A percentile compares a stretch with the other conserved stretches of the same genome.
phyloP scores from a whole-genome alignment of 2,888 invertebrate species.

The Branchipolynoe longqiensis region DNA sequence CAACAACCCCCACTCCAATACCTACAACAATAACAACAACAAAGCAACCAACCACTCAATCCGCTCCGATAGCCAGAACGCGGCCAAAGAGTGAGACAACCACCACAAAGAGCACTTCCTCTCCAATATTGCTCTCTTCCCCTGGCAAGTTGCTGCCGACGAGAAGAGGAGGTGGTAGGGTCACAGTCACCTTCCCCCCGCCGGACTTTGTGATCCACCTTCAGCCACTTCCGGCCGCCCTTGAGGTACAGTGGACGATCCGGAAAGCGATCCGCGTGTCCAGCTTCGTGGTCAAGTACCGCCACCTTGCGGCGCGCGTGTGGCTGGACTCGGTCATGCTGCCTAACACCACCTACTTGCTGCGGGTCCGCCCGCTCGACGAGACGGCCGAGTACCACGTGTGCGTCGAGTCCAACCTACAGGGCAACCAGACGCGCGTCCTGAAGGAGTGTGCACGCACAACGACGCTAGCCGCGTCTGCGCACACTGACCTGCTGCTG shows the following conservation, averaged over 20 bases:
- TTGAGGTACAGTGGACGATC: slow-evolving; percentile 42
- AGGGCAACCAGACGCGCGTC: background rate
- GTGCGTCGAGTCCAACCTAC: slow-evolving; percentile 20
- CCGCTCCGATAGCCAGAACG: background rate
- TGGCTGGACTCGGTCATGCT: slow-evolving; percentile 27
- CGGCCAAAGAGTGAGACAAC: background rate
- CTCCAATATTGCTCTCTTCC: background rate
- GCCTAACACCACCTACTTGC: slow-evolving; percentile 12
- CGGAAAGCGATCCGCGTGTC: background rate
- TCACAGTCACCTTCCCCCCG: background rate
- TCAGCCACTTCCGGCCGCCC: slow-evolving; percentile 1
- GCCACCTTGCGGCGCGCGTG: background rate
- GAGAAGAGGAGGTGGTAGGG: background rate
- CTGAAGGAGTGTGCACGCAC: slow-evolving; percentile 11
- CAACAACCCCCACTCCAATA: slow-evolving; percentile 6
- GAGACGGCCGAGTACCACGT: background rate
- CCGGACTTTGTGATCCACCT: slow-evolving; percentile 37
- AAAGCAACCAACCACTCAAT: background rate
- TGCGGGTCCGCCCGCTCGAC: slow-evolving; percentile 2
- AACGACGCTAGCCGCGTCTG: background rate
- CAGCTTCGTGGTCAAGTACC: slow-evolving; percentile 28
- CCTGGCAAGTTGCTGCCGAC: too few species aligned
- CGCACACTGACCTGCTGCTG: slow-evolving; percentile 8
- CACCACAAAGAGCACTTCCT: background rate
- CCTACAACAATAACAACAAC: background rate